These are phyloP conservation scores for Caracal caracal DNA, from an alignment of 2,113 vertebrate genomes.

Conservation along the genomic window DNA sequence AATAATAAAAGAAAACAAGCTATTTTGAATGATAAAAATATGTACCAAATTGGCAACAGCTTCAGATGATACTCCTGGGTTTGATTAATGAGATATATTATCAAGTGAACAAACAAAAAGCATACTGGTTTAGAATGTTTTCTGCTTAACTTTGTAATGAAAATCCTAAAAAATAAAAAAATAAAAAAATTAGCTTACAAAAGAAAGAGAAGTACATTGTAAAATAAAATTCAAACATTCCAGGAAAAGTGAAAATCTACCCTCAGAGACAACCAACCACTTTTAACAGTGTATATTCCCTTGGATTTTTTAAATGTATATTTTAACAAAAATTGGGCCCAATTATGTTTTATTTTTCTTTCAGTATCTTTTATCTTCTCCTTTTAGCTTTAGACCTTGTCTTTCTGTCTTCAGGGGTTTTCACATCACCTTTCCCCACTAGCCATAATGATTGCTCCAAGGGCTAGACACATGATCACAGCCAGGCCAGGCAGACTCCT, in stretches of 20 bases:
- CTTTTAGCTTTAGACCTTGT: neutral
- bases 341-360: neutral
- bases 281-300: neutral
- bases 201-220: neutral
- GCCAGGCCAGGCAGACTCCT: neutral
- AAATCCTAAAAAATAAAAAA: neutral
- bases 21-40: conserved; percentile 70
- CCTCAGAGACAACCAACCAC: neutral
- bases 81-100: conserved; percentile 68
- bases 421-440: neutral
- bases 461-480: neutral
- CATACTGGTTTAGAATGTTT: conserved; percentile 27
- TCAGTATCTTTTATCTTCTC: neutral
- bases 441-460: neutral
- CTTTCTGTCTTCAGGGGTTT: conserved; percentile 9
- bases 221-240: conserved; percentile 42
- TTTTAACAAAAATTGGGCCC: conserved; percentile 15
- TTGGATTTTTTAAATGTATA: conserved; percentile 6
- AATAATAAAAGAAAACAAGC: conserved; percentile 60
- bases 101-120: conserved; percentile 22
- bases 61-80: conserved; percentile 44
- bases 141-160: conserved; percentile 57
- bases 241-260: neutral
- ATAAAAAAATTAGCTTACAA: neutral
- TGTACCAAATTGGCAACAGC: conserved; percentile 54